Percentiles rank a stretch among this genome's conserved stretches.
Evolutionary conservation across 2,113 vertebrate genomes (phyloP).

Genomic region (Gorilla gorilla): DNA sequence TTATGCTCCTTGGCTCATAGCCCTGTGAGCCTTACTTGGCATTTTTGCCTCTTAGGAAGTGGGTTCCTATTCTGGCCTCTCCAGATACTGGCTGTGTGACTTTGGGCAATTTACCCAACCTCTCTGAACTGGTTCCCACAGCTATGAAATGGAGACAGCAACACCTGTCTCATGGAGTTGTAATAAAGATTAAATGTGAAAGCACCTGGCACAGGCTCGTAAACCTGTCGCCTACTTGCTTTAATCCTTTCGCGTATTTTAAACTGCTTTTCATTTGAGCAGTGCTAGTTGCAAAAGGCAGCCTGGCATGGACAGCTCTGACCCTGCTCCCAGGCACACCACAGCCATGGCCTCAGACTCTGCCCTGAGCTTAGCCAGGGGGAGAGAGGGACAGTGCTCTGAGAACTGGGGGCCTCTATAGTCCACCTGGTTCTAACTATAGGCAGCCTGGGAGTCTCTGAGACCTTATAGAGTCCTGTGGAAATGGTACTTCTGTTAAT

Average conservation of each 20-base stretch:
- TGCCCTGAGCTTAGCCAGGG: neutral
- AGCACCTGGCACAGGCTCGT: neutral
- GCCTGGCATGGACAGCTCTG: neutral
- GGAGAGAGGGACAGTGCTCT: neutral
- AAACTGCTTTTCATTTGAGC: conserved; percentile 15
- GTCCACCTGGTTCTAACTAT: neutral
- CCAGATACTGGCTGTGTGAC: neutral
- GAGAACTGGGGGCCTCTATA: neutral
- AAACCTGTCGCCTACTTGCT: neutral
- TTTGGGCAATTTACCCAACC: conserved; percentile 24
- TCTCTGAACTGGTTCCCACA: conserved; percentile 44
- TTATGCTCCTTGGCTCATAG: conserved; percentile 24
- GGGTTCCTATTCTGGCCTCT: conserved; percentile 30
- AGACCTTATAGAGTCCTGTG: neutral
- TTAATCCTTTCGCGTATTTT: neutral
- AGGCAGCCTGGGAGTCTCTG: neutral
- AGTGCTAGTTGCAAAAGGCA: neutral
- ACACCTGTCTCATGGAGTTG: neutral
- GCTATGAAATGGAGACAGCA: neutral
- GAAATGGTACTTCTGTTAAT: neutral
- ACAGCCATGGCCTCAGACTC: neutral
- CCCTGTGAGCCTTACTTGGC: conserved; percentile 36
- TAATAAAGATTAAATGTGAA: neutral
- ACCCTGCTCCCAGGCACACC: neutral
- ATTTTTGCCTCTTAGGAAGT: conserved; percentile 18